Conservation (phyloP, 1,140 invertebrate species). For the Pseudoatta argentina region DNA sequence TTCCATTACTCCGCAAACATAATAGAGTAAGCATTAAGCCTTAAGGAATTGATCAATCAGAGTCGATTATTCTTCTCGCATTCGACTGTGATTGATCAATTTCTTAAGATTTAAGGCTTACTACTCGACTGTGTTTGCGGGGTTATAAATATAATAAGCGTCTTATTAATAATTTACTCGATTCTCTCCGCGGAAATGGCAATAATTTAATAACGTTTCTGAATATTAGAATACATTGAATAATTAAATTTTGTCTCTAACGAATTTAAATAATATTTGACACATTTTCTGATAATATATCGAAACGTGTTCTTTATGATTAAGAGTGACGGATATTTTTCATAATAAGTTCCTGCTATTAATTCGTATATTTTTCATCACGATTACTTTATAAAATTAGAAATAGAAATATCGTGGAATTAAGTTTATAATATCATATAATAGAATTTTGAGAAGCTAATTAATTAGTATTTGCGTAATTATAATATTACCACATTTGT, state of each 20-base stretch:
- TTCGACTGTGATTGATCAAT: too few relatives aligned
- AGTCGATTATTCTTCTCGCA: too few relatives aligned
- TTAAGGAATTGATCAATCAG: too few relatives aligned
- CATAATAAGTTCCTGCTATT: background rate
- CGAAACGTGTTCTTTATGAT: background rate
- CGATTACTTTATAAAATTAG: background rate
- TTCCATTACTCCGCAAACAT: background rate
- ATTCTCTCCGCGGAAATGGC: background rate
- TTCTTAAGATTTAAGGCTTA: too few relatives aligned
- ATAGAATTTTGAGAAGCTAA: background rate
- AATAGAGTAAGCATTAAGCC: too few relatives aligned
- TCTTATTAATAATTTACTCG: background rate
- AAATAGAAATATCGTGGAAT: background rate
- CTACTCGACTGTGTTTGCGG: too few relatives aligned
- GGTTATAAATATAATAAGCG: background rate
- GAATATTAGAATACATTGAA: background rate
- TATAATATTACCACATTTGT: background rate
- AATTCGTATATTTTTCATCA: background rate
- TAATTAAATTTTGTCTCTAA: background rate
- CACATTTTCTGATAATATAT: background rate
- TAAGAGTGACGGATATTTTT: background rate
- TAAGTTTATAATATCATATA: background rate
- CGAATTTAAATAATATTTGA: background rate
- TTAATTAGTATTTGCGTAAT: background rate
- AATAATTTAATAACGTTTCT: background rate